Evolutionary conservation across 2,888 invertebrate species (phyloP), one percentile per base, ranked within the genome.

Genomic region (Neoascia interrupta): DNA sequence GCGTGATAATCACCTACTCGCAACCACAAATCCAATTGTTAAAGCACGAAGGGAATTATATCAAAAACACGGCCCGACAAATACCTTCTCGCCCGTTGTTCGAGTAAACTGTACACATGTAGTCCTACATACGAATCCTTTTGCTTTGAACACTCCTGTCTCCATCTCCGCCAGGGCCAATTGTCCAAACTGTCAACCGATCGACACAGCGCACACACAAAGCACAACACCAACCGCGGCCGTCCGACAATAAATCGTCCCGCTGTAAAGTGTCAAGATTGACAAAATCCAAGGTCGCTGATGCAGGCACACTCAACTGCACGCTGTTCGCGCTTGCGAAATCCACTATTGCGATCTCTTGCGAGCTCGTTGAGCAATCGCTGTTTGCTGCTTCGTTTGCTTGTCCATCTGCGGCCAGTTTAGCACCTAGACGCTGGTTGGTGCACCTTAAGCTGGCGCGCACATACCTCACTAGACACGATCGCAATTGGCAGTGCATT

Each of bases 401-500:
- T 54, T 64, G 66, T 79, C 61, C 79, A 68, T 72, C 70, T 70
- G 76, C 64, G 58, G 58, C 26, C 18, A 69, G 70, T 76, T 76
- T 72, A 72, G 76, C 72, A 72, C 72, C 66, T 72, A 23, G 36
- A 31, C 47, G 11, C 64, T 16, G 28, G 34, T 23, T 28, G 28
- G 21, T 41, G 21, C 64, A 51, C 49, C 45, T 73, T 23, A 66
- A 66, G 66, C 43, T 58, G 36, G 23, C 39, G n/a, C 6, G 37
- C 23, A 21, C 58, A 31, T 23, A 51, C 61, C 8, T n/a, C 56
- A 51, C 45, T 53, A 58, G 80, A 74, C 74, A 74, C 74, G 80
- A 80, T 74, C 74, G 74, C 73, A 80, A 80, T 80, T 80, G 80
- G 80, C 80, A 80, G 80, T 80, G 80, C 80, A 80, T 80, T 80